Base-by-base conservation (phyloP, 2,888 invertebrate species). In the Oxystoma pomonae region DNA sequence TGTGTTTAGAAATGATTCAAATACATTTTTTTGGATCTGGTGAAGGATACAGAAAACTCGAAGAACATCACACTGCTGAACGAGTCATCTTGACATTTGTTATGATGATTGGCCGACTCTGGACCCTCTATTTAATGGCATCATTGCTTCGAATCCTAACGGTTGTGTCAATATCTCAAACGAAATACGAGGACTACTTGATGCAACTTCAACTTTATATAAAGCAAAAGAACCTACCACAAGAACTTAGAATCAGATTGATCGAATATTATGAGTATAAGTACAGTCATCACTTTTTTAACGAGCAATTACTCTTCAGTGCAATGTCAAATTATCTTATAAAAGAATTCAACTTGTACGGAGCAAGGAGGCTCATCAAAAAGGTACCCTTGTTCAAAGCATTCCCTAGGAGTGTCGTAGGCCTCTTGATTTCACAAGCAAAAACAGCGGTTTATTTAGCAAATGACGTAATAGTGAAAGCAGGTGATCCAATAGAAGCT, bases 191-290 rank as follows among this genome's bases (percentile, higher is more conserved):
- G 60, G 81, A 82, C 60, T 77, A 84, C 19, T 80, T 83, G 69
- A 78, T 81, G 60, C 82, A 83, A 72, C 68, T 79, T n/a, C 75
- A 81, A 75, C 81, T 82, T 63, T 86, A 84, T 69, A 83, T 84
- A 78, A 73, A 72, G 1, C 80, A 82, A 57, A 83, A 83, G 69
- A 82, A 83, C 66, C 78, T 86, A 16, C 83, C 85, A 5, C 22
- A 57, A 19, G 60, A 60, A 17, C 35, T 35, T 35, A 35, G 35
- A 35, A 7, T 12, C 35, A 3, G 35, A 7, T 35, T 35, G 12
- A 35, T 53, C 53, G 19, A 19, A 53, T 53, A 53, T 16, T 53
- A 53, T 18, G 17, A 63, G 22, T 65, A 64, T 21, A 68, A 67
- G 52, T 65, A 60, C 50, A 63, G 66, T 35, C 21, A 55, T 16